phyloP scores from a whole-genome alignment of 2,797 vertebrate genomes.

The Chaenodraco wilsoni region DNA sequence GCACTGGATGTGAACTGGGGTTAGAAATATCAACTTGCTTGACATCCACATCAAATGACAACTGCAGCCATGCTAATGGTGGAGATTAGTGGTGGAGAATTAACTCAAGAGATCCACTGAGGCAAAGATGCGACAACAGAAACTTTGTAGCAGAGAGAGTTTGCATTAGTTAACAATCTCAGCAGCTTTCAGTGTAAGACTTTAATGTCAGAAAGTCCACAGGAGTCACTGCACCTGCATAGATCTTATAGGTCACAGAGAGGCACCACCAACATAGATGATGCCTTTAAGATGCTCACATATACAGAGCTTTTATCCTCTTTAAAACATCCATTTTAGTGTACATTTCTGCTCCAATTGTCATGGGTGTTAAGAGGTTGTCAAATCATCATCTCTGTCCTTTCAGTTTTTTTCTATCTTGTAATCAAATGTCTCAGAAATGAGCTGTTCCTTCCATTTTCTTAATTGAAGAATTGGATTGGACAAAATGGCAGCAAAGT shows the following conservation, averaged over 20 bases:
- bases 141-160: constrained; percentile 81
- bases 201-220: constrained; percentile 56
- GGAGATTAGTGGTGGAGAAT: constrained; percentile 77
- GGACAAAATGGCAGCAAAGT: constrained; percentile 47
- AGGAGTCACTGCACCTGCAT: constrained; percentile 64
- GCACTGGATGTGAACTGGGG: constrained; percentile 90
- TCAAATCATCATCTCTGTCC: constrained; percentile 11
- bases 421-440: constrained; percentile 10
- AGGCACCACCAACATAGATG: constrained; percentile 10
- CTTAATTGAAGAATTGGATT: constrained; percentile 29
- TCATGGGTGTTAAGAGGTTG: background rate
- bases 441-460: constrained; percentile 16
- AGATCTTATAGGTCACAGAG: constrained; percentile 8
- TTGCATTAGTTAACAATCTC: constrained; percentile 87
- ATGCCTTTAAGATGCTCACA: constrained; percentile 19
- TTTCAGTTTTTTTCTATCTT: constrained; percentile 28
- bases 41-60: constrained; percentile 95
- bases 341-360: constrained; percentile 47
- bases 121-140: constrained; percentile 78
- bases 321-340: constrained; percentile 34
- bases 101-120: constrained; percentile 75
- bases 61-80: constrained; percentile 84
- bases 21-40: constrained; percentile 98
- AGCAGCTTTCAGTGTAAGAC: constrained; percentile 72
- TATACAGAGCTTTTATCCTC: constrained; percentile 5